Evolutionary conservation across 2,797 vertebrate genomes (phyloP), one percentile per base, ranked within the genome.

Genomic region (Molossus alvarezi): DNA sequence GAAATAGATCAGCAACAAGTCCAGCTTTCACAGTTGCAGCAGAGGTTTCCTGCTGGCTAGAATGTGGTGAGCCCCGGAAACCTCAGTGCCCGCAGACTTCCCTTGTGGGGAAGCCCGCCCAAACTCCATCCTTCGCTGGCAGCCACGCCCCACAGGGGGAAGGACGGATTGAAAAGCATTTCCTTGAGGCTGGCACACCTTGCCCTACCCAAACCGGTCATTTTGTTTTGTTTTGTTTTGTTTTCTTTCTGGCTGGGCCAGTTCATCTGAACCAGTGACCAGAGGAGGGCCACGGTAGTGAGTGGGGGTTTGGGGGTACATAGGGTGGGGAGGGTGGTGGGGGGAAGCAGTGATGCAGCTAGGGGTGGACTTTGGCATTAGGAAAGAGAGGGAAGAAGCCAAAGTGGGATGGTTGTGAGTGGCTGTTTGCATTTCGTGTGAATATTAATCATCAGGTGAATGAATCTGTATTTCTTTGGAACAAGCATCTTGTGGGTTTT

Each of bases 171-270:
- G 92, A 20, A 72, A 88, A 89, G 29, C 62, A 27, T 84, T 93
- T 91, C 93, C 96, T 86, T 71, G 65, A 94, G 94, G 71, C 92
- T 75, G 94, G 90, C 90, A 87, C 93, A 55, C 77, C 95, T 84
- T 29, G 92, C 60, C 83, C 80, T 73, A 12, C 55, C 69, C 64
- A 12, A 29, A 60, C 23, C 48, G 6, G 21, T 7, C 55, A 13
- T 55, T 67, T 84, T 83, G 9, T 2, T 6, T 45, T 23, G 25
- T 12, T 51, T 9, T 27, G 18, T 37, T 2, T 13, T 21, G 11
- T 2, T 10, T 13, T 13, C 25, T 64, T 65, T 58, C 29, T 45
- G 86, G 9, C 79, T 17, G 64, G 25, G 65, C 87, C 55, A n/a
- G 60, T 62, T 83, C 94, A 60, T 53, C 67, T 17, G 95, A 67